Conservation (phyloP, 2,113 vertebrate species). For the Dolichotis patagonum region DNA sequence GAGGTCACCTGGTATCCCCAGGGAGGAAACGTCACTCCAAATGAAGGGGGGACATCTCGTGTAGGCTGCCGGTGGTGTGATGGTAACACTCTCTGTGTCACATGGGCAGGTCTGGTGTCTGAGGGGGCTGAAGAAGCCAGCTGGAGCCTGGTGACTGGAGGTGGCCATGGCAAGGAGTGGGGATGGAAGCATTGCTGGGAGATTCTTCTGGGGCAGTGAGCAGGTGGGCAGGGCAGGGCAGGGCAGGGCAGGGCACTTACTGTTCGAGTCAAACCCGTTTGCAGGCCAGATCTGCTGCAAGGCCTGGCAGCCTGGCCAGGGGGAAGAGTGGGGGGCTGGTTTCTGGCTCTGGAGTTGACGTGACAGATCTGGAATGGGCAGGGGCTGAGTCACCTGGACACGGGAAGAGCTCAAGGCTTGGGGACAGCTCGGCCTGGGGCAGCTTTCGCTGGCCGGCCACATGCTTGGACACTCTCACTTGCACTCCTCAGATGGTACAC, state of each 20-base stretch:
- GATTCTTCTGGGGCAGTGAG: slow-evolving; percentile 40
- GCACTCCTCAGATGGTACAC: not conserved
- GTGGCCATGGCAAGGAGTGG: not conserved
- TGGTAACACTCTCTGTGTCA: not conserved
- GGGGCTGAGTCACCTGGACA: slow-evolving; percentile 56
- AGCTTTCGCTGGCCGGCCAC: not conserved
- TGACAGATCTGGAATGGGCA: not conserved
- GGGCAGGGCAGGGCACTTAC: slow-evolving; percentile 58
- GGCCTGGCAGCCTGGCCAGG: slow-evolving; percentile 64
- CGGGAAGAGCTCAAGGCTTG: slow-evolving; percentile 16
- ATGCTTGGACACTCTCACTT: not conserved
- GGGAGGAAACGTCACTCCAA: not conserved
- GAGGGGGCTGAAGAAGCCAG: not conserved
- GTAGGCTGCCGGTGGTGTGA: not conserved
- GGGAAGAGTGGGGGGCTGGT: slow-evolving; percentile 54
- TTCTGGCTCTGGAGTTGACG: slow-evolving; percentile 23
- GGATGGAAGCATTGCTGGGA: not conserved
- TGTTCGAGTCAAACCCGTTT: slow-evolving; percentile 79
- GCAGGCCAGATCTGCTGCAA: slow-evolving; percentile 56
- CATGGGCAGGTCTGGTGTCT: not conserved
- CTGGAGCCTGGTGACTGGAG: not conserved
- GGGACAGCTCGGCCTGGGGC: not conserved
- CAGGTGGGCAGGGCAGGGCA: slow-evolving; percentile 60
- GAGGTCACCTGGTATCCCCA: not conserved
- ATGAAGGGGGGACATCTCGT: not conserved